Conservation (phyloP, 2,113 vertebrate genomes). For the Xenopus borealis region DNA sequence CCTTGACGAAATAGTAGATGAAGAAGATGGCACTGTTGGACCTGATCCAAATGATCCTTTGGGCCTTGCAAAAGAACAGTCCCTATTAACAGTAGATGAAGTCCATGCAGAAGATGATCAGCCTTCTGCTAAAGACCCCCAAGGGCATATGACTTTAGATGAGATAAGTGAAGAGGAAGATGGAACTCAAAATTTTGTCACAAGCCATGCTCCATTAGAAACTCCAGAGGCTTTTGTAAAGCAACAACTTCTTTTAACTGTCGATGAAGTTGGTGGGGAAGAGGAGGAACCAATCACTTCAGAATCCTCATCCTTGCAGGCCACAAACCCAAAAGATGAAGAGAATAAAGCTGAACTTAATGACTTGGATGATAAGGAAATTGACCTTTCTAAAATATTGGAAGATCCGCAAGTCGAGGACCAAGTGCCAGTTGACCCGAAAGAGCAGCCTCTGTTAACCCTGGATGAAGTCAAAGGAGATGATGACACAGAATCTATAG, state of each 20-base stretch:
- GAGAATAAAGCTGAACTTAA: slow-evolving; percentile 40
- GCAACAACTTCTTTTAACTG: slow-evolving; percentile 62
- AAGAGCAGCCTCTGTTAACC: slow-evolving; percentile 64
- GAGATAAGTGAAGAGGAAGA: slow-evolving; percentile 74
- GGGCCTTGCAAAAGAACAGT: slow-evolving; percentile 17
- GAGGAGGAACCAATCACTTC: slow-evolving; percentile 64
- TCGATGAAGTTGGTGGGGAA: slow-evolving; percentile 66
- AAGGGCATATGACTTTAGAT: slow-evolving; percentile 71
- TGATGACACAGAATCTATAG: slow-evolving; percentile 62
- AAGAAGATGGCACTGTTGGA: slow-evolving; percentile 65
- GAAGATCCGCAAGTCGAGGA: slow-evolving; percentile 66
- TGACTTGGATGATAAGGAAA: slow-evolving; percentile 42
- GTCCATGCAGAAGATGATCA: slow-evolving; percentile 74
- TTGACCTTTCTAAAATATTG: slow-evolving; percentile 53
- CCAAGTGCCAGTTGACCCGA: slow-evolving; percentile 60
- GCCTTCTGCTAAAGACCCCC: slow-evolving; percentile 55
- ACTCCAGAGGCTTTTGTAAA: slow-evolving; percentile 57
- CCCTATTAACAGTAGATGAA: slow-evolving; percentile 71
- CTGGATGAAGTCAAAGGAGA: slow-evolving; percentile 69
- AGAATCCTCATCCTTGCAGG: slow-evolving; percentile 43
- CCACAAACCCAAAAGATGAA: slow-evolving; percentile 39
- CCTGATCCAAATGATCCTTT: not conserved
- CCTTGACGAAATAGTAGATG: slow-evolving; percentile 82
- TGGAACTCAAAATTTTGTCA: slow-evolving; percentile 32
- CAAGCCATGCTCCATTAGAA: slow-evolving; percentile 40